Conservation (phyloP, 1,140 invertebrate species). For the Globodera rostochiensis region DNA sequence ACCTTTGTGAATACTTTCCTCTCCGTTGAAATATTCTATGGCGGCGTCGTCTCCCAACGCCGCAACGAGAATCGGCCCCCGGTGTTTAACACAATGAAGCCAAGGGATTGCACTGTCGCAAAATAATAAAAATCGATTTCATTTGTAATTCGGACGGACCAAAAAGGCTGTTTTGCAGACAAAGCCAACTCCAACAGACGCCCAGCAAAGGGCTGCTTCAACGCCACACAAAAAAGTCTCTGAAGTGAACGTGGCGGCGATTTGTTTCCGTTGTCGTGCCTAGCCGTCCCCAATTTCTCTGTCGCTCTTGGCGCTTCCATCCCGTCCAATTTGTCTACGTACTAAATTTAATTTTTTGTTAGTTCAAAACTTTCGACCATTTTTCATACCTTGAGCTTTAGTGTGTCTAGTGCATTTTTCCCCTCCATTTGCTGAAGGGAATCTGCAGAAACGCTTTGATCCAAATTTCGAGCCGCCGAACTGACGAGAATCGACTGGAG, state of each 20-base stretch:
- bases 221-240: constrained; percentile 1
- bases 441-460: neutral
- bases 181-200: neutral
- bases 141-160: neutral
- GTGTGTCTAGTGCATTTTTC: neutral
- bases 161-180: neutral
- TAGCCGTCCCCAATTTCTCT: neutral
- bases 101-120: constrained; percentile 28
- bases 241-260: neutral
- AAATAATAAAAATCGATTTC: neutral
- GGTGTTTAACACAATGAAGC: constrained; percentile 36
- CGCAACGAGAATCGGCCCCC: constrained; percentile 48
- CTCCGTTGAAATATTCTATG: constrained; percentile 7
- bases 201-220: neutral
- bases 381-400: constrained; percentile 16
- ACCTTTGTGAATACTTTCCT: neutral
- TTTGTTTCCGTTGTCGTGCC: neutral
- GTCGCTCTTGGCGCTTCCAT: neutral
- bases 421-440: neutral
- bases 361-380: neutral
- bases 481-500: constrained; percentile 43
- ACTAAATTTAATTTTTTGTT: neutral
- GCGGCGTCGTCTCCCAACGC: constrained; percentile 15
- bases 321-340: neutral
- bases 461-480: constrained; percentile 25